These are phyloP conservation scores for Caenorhabditis becei DNA, from an alignment of 2,888 invertebrate genomes.

Conservation along the genomic window DNA sequence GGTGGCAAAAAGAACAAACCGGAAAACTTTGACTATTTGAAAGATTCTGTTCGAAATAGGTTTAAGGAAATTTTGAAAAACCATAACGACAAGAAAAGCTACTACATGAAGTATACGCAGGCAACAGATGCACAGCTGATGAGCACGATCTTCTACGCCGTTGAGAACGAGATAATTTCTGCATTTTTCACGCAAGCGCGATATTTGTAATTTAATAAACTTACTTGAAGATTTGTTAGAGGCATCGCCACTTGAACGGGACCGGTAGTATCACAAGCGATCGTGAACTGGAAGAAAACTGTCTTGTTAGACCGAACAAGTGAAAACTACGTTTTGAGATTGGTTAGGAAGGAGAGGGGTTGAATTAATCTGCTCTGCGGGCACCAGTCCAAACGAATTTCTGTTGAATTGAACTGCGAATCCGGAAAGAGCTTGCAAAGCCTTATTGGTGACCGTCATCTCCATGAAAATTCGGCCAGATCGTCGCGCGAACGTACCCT, in stretches of 20 bases:
- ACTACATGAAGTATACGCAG: constrained; percentile 74
- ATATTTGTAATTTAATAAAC: constrained; percentile 47
- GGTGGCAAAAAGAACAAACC: constrained; percentile 49
- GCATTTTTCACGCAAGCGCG: constrained; percentile 54
- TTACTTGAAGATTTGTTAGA: constrained; percentile 92
- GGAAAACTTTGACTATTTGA: constrained; percentile 61
- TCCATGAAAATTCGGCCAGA: constrained; percentile 94
- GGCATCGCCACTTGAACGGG: constrained; percentile 98
- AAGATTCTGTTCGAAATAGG: constrained; percentile 61
- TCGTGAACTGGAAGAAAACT: constrained; percentile 83
- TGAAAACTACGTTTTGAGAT: constrained; percentile 85
- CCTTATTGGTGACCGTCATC: constrained; percentile 94
- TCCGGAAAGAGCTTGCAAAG: constrained; percentile 96
- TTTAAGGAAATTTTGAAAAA: constrained; percentile 66
- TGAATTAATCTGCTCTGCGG: constrained; percentile 90
- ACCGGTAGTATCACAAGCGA: constrained; percentile 90
- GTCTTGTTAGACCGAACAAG: not conserved
- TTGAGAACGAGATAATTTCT: constrained; percentile 73
- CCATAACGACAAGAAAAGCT: constrained; percentile 62
- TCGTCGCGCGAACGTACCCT: constrained; percentile 92
- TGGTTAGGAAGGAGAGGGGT: constrained; percentile 88
- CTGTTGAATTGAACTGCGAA: constrained; percentile 99
- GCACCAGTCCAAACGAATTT: constrained; percentile 93
- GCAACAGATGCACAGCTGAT: constrained; percentile 79
- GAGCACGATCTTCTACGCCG: constrained; percentile 76